These are phyloP conservation scores for Kryphioiulus occultus DNA, from an alignment of 2,888 invertebrate genomes.

Conservation along the genomic window DNA sequence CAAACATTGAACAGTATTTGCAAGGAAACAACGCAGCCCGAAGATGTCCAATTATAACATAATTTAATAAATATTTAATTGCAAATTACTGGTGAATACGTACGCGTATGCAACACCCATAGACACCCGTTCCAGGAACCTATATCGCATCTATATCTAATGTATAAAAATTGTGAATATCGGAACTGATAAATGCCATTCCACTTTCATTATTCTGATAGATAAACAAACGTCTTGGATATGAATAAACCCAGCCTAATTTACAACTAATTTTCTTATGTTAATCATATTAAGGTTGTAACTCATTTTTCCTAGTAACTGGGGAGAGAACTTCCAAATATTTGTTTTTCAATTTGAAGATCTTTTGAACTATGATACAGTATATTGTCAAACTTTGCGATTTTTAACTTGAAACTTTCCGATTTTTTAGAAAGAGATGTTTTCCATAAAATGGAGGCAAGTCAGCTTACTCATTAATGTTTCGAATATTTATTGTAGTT, in stretches of 20 bases:
- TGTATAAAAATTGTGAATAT: not conserved
- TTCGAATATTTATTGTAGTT: too few species aligned
- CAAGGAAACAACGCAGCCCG: slow-evolving; percentile 51
- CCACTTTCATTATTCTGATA: not conserved
- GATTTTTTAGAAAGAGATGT: too few species aligned
- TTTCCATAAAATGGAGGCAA: too few species aligned
- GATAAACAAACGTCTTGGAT: not conserved
- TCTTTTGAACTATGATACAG: too few species aligned
- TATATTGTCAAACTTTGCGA: too few species aligned
- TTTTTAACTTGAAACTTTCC: too few species aligned
- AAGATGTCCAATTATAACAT: slow-evolving; percentile 54
- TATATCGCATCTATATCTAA: not conserved
- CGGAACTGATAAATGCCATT: not conserved
- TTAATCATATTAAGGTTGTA: too few species aligned
- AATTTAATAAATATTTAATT: not conserved
- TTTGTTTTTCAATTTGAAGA: too few species aligned
- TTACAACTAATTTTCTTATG: too few species aligned
- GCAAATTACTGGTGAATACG: not conserved
- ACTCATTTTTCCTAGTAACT: too few species aligned
- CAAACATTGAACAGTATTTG: slow-evolving; percentile 53
- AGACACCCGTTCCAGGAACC: not conserved
- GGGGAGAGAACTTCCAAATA: too few species aligned
- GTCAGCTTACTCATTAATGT: too few species aligned
- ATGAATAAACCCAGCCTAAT: not conserved
- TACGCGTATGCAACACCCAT: not conserved